Conservation (phyloP, 2,888 invertebrate genomes). For the Ceraclea dissimilis region DNA sequence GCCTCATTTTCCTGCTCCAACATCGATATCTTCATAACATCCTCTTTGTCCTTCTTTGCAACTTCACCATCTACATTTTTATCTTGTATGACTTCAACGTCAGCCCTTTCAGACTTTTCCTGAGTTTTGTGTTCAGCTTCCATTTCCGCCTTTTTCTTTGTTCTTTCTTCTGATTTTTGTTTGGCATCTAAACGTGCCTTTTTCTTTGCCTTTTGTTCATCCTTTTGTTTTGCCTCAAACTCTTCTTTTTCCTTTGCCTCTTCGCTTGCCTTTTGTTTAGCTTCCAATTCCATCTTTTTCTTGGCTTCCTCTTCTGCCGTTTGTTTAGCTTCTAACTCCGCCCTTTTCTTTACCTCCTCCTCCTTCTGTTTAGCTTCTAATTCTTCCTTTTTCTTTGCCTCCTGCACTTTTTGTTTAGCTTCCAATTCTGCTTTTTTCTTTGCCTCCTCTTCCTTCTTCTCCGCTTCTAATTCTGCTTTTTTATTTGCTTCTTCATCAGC, state of each 20-base stretch:
- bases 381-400: conserved; percentile 8
- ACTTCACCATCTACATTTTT: conserved; percentile 20
- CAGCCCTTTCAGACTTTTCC: conserved; percentile 20
- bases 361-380: neutral
- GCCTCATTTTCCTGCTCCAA: conserved; percentile 23
- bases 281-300: conserved; percentile 12
- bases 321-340: conserved; percentile 10
- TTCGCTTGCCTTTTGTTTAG: conserved; percentile 13
- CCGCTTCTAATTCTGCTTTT: conserved; percentile 28
- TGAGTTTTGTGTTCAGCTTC: conserved; percentile 19
- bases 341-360: conserved; percentile 1
- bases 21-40: neutral
- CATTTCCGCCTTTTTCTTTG: conserved; percentile 18
- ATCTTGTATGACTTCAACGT: conserved; percentile 21
- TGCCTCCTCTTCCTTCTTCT: conserved; percentile 9
- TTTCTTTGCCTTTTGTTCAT: conserved; percentile 1
- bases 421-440: neutral
- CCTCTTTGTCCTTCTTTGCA: conserved; percentile 24
- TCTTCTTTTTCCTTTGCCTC: conserved; percentile 3
- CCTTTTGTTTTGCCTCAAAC: neutral
- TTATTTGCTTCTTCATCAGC: conserved; percentile 16
- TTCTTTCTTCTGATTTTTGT: conserved; percentile 23
- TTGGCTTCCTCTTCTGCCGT: conserved; percentile 8
- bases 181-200: conserved; percentile 11
- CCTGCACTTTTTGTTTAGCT: conserved; percentile 1